Evolutionary conservation across 2,797 vertebrate species (phyloP).

Genomic region (Sebastes baramenuke): DNA sequence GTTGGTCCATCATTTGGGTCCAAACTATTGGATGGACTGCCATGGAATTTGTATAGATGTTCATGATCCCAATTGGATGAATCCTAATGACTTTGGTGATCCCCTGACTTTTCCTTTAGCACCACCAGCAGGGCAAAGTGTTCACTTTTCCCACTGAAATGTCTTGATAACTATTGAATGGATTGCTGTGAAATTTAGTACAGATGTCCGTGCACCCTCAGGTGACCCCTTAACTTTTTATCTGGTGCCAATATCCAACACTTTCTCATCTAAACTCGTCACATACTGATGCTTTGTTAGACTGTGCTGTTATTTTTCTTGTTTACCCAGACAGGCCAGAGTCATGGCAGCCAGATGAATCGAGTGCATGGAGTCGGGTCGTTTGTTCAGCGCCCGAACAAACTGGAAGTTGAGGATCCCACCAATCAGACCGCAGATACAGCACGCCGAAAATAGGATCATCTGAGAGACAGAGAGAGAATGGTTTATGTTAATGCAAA

Average conservation of each 20-base stretch:
- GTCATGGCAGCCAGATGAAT: conserved; percentile 95
- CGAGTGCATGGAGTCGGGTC: conserved; percentile 86
- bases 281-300: too few species aligned
- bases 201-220: not conserved
- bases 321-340: conserved; percentile 89
- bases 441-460: conserved; percentile 98
- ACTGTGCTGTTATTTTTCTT: not conserved
- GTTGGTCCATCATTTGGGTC: not conserved
- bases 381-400: conserved; percentile 92
- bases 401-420: conserved; percentile 99
- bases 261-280: too few species aligned
- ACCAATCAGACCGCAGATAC: conserved; percentile 97
- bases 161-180: not conserved
- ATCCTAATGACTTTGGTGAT: not conserved
- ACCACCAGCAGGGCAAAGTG: not conserved
- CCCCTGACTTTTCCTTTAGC: not conserved
- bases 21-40: not conserved
- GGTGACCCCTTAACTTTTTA: too few species aligned
- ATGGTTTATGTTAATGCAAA: conserved; percentile 1
- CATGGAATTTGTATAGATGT: not conserved
- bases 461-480: conserved; percentile 81
- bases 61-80: not conserved
- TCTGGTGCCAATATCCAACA: too few species aligned
- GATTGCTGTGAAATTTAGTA: not conserved
- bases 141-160: not conserved